A percentile compares a stretch with the other conserved stretches of the same genome.
Conservation (phyloP, 2,888 invertebrate genomes). For the Sarcophaga subvicina region DNA sequence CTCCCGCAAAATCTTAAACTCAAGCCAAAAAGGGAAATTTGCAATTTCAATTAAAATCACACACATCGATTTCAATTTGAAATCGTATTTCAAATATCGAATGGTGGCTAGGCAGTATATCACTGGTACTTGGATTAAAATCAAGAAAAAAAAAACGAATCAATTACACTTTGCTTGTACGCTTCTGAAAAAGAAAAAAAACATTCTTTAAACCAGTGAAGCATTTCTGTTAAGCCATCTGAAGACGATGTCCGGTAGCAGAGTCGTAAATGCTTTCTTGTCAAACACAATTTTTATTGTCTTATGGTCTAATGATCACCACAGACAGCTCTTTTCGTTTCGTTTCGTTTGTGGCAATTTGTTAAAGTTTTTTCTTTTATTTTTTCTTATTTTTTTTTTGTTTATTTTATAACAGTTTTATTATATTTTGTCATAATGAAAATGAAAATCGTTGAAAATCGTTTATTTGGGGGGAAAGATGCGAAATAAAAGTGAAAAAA, state of each 20-base stretch:
- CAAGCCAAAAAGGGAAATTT: slow-evolving; percentile 24
- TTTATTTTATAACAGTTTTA: neutral
- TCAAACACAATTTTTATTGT: slow-evolving; percentile 12
- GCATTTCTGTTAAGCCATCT: slow-evolving; percentile 10
- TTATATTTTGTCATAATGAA: slow-evolving; percentile 46
- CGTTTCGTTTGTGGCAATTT: neutral
- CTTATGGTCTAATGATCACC: slow-evolving; percentile 35
- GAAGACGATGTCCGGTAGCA: neutral
- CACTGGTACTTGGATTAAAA: neutral
- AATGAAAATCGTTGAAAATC: slow-evolving; percentile 45
- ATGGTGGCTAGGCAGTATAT: neutral
- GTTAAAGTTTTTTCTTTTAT: neutral
- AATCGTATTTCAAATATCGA: neutral
- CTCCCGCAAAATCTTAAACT: slow-evolving; percentile 30
- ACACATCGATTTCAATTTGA: neutral
- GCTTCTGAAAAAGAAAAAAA: neutral
- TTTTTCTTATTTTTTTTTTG: neutral
- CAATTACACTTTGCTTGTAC: slow-evolving; percentile 14
- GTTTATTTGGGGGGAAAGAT: slow-evolving; percentile 41
- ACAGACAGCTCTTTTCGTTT: neutral
- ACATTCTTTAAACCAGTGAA: slow-evolving; percentile 32
- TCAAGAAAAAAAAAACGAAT: slow-evolving; percentile 42
- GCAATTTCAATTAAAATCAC: slow-evolving; percentile 22
- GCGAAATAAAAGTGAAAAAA: slow-evolving; percentile 22
- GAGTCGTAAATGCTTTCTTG: slow-evolving; percentile 3